Evolutionary conservation across 2,113 vertebrate genomes (phyloP).

Genomic region (Symphodus melops): DNA sequence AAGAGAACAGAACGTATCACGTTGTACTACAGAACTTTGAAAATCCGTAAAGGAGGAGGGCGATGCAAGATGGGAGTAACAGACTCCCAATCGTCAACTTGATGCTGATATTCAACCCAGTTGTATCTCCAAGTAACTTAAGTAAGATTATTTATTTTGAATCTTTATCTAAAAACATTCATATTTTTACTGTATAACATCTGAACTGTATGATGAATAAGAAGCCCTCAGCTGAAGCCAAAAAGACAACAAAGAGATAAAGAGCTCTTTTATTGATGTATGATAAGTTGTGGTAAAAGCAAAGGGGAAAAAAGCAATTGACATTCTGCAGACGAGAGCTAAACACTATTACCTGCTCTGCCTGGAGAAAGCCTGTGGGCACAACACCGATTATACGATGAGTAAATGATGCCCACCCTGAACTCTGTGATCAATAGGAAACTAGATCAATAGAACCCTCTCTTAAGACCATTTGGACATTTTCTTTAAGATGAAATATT

Average conservation of each 20-base stretch:
- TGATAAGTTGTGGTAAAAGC: conserved; percentile 36
- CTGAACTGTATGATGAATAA: too few relatives aligned
- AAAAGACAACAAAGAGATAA: conserved; percentile 22
- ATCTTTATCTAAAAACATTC: too few relatives aligned
- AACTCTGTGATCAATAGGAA: conserved; percentile 38
- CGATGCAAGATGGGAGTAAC: too few relatives aligned
- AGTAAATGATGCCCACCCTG: conserved; percentile 29
- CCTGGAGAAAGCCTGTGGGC: conserved; percentile 53
- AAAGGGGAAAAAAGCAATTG: conserved; percentile 50
- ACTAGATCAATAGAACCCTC: conserved; percentile 8
- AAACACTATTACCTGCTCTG: conserved; percentile 43
- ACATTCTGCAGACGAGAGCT: conserved; percentile 52
- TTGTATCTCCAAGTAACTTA: too few relatives aligned
- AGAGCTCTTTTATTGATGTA: conserved; percentile 28
- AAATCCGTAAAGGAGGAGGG: too few relatives aligned
- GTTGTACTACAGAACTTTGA: too few relatives aligned
- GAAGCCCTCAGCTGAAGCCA: neutral
- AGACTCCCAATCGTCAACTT: too few relatives aligned
- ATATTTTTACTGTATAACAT: too few relatives aligned
- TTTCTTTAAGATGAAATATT: conserved; percentile 27
- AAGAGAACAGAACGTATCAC: too few relatives aligned
- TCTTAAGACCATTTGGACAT: neutral
- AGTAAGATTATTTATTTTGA: too few relatives aligned
- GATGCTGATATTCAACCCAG: too few relatives aligned
- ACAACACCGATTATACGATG: conserved; percentile 33